phyloP scores from a whole-genome alignment of 2,888 invertebrate species.

The Sesamia inferens region DNA sequence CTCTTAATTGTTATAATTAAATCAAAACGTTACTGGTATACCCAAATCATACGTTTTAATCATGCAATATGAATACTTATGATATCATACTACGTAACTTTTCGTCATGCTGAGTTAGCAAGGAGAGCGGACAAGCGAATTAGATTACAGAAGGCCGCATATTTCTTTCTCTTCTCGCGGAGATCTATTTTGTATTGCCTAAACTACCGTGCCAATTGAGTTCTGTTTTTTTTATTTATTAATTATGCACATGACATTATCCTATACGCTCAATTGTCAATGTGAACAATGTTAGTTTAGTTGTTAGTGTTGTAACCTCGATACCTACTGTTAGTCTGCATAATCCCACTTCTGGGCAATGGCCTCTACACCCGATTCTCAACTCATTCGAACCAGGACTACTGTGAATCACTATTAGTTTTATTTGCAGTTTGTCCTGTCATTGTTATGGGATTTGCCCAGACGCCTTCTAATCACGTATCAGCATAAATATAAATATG shows the following conservation, averaged over 20 bases:
- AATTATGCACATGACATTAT: no score
- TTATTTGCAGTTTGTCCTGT: no score
- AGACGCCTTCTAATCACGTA: not conserved
- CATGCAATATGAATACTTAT: conserved; percentile 23
- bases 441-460: no score
- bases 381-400: no score
- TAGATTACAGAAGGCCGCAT: conserved; percentile 28
- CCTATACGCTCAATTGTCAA: no score
- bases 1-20: conserved; percentile 24
- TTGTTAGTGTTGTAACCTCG: not conserved
- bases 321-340: no score
- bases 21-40: conserved; percentile 4
- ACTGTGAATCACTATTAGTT: no score
- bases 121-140: conserved; percentile 24
- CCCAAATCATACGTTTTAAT: conserved; percentile 21
- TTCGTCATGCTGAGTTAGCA: conserved; percentile 43
- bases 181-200: not conserved
- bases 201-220: no score
- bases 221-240: no score
- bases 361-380: no score
- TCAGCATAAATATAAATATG: not conserved
- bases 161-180: not conserved
- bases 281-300: no score
- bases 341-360: no score
- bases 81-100: conserved; percentile 35